These are phyloP conservation scores for Takifugu ocellatus DNA, from an alignment of 2,797 vertebrate species.

Conservation along the genomic window DNA sequence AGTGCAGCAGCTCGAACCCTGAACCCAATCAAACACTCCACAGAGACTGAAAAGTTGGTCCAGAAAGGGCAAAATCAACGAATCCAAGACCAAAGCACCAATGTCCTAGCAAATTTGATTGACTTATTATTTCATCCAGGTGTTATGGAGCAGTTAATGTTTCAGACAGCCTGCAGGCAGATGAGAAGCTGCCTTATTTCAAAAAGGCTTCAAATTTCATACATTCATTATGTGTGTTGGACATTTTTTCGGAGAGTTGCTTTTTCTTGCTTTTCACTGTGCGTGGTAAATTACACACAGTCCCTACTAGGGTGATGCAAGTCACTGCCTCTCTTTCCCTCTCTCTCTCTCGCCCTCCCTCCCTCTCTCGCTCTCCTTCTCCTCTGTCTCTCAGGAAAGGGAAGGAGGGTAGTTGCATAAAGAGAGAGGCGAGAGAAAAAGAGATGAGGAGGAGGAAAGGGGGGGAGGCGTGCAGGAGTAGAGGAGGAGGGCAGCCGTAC, in stretches of 20 bases:
- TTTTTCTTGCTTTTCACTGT: conserved; percentile 47
- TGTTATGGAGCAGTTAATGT: no score
- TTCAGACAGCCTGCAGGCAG: no score
- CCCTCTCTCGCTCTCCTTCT: conserved; percentile 23
- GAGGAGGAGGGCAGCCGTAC: conserved; percentile 53
- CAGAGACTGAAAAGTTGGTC: no score
- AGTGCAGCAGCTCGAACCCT: no score
- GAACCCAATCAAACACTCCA: no score
- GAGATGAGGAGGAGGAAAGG: conserved; percentile 27
- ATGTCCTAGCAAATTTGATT: no score
- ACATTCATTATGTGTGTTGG: background rate
- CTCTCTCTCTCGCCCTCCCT: conserved; percentile 31
- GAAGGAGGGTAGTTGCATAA: conserved; percentile 50
- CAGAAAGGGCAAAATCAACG: no score
- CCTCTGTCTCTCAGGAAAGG: conserved; percentile 46
- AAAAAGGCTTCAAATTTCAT: no score
- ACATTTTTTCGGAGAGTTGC: background rate
- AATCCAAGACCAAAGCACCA: no score
- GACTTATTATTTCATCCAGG: no score
- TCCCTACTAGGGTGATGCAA: conserved; percentile 73
- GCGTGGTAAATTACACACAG: conserved; percentile 72
- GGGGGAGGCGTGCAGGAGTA: conserved; percentile 47
- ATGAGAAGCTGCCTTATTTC: no score
- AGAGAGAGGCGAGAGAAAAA: conserved; percentile 35
- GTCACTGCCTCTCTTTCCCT: conserved; percentile 58